These are phyloP conservation scores for Zeuzera pyrina DNA, from an alignment of 2,888 invertebrate species.

Conservation along the genomic window DNA sequence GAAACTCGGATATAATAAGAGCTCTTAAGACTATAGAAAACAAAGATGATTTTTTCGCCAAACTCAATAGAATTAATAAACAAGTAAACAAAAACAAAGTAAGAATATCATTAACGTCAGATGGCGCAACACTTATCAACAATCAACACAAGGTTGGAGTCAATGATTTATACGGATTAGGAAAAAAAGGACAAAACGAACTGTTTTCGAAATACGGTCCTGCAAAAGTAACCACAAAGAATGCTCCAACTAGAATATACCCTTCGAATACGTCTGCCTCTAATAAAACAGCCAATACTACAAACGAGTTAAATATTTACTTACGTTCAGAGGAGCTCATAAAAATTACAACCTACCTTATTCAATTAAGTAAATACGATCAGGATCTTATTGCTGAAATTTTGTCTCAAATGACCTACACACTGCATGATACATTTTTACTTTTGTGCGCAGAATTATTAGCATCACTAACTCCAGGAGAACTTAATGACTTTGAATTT, in stretches of 20 bases:
- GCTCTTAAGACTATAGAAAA: constrained; percentile 28
- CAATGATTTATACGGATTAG: constrained; percentile 18
- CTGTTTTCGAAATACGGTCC: constrained; percentile 22
- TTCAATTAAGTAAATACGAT: not conserved
- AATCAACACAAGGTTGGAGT: constrained; percentile 18
- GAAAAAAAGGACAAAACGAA: constrained; percentile 18
- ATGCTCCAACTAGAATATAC: constrained; percentile 22
- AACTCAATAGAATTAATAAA: constrained; percentile 23
- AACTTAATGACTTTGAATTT: not conserved
- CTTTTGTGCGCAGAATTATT: not conserved
- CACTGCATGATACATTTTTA: not conserved
- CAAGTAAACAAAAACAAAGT: constrained; percentile 25
- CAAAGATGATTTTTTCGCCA: constrained; percentile 27
- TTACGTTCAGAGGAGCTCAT: not conserved
- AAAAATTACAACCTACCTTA: not conserved
- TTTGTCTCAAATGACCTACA: not conserved
- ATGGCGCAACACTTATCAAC: constrained; percentile 24
- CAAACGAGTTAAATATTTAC: not conserved
- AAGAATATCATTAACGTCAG: constrained; percentile 22
- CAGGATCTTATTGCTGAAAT: not conserved
- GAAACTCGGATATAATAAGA: constrained; percentile 45
- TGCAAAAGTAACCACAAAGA: constrained; percentile 20
- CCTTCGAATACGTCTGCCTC: not conserved
- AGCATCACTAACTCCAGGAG: not conserved
- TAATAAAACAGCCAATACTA: not conserved